Evolutionary conservation across 2,888 invertebrate species (phyloP), one percentile per base, ranked within the genome.

Genomic region (Andricus quercusramuli): DNA sequence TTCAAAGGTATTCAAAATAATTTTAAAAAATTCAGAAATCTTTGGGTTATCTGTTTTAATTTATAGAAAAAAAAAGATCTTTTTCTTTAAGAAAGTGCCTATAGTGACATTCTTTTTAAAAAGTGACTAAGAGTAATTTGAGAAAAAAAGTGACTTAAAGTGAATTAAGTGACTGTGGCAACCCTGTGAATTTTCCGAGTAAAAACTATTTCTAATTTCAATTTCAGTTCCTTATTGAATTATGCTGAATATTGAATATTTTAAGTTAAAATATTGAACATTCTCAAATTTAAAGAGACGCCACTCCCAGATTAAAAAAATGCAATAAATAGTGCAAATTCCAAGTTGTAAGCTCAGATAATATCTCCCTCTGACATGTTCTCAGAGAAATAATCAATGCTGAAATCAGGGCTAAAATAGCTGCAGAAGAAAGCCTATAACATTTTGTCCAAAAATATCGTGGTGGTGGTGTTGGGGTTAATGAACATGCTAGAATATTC

Each of bases 311-410:
- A 15, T 44, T 44, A 44, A 44, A 44, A 44, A 44, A 44, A 44
- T 44, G 15, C 15, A 11, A 22, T 22, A 59, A 56, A 56, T 56
- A 56, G 11, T n/a, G 22, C 29, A 25, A 62, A 62, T 3, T 62
- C 25, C 22, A 62, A 13, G 13, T 25, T 25, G 2, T 15, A 56
- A 56, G 56, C 11, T 37, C 74, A n/a, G 51, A 20, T 51, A 51
- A 56, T 32, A 74, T 56, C 29, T 32, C 8, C 74, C n/a, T 32
- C 32, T 56, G n/a, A 20, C 56, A 56, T 22, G 32, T 51, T 56
- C 37, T 51, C 74, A 51, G 74, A 56, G 74, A 74, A 74, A 74
- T 74, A 74, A 74, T 74, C 56, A 59, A 74, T 74, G 74, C 56
- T 59, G n/a, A 74, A 59, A 56, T 74, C 47, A 56, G 56, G 32